Evolutionary conservation across 1,140 invertebrate species (phyloP), one percentile per base, ranked within the genome.

Genomic region (Gonatopus flavifemur): DNA sequence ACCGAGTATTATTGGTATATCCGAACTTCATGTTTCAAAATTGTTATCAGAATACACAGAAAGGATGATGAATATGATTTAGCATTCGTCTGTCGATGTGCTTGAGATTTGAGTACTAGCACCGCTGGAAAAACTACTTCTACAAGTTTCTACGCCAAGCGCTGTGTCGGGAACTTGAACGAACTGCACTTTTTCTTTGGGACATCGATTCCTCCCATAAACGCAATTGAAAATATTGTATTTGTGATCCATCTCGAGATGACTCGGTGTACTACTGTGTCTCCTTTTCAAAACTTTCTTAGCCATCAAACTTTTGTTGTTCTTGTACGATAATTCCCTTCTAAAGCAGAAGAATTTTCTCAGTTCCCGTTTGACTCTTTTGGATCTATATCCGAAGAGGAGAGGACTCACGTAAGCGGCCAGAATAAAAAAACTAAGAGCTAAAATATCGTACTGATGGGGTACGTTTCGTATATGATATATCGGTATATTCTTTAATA

Each of bases 301-400:
- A 3, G 76, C 72, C 71, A 77, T 78, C 2, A 79, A 33, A 41
- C 75, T 77, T 3, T 71, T 57, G 38, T 77, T 77, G 44, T 78
- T 78, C 35, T 75, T 75, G 38, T 76, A 78, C 5, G 70, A 76
- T 0, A 77, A 45, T 43, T 77, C 74, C 12, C 58, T 61, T 0
- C 61, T 64, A 57, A 83, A 69, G 48, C 83, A 80, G 48, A 86
- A 82, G 54, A 87, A 72, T 43, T 83, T 81, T 28, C 81, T 77
- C 2, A 85, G 80, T 57, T 91, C 89, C 5, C 87, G 78, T 55
- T 90, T 86, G 9, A 91, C 85, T 2, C 88, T 80, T 18, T 86
- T 82, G 22, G 88, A 91, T 5, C 90, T 82, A 62, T 89, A 86
- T 8, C 88, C 88, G 69, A 91, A 92, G 18, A 92, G 77, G 66